Evolutionary conservation across 2,797 vertebrate species (phyloP), one percentile per base, ranked within the genome.

Genomic region (Pristis pectinata): DNA sequence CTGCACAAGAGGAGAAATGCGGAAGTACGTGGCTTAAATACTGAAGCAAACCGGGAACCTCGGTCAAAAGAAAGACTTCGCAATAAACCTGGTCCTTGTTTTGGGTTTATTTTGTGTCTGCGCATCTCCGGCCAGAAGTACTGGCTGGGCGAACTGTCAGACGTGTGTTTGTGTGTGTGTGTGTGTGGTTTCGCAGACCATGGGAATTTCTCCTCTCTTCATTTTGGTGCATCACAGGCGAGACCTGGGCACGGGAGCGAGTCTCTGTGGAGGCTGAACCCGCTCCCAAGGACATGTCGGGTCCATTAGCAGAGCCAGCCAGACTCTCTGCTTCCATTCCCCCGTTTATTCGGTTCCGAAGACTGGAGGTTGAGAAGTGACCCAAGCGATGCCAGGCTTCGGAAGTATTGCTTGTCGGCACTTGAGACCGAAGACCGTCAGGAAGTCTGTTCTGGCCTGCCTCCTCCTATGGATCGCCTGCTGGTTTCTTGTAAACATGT

Each of bases 401-500:
- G 34, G 70, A 37, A 53, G 9, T 15, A 24, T 15, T 3, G 27
- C 24, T 1, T 72, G 49, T 34, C 70, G 92, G 64, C 92, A 74
- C 1, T 9, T 76, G 3, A 74, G 67, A 53, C 27, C 97, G 95
- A 96, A 96, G 96, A 95, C 97, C 94, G 97, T 97, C 94, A 96
- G 97, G 27, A 97, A 97, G 72, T 96, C 98, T 95, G 97, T 97
- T 17, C 96, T 98, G 94, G 95, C 97, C 7, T 97, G 98, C 56
- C 96, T 97, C 74, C 96, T 98, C 85, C 97, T 98, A 94, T 98
- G 98, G 98, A 96, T 98, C 8, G 98, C 96, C 76, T 97, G 98
- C 96, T 98, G 98, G 98, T 94, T 98, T 94, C 95, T 98, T 95
- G 96, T 97, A 95, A 96, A 96, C 95, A 95, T 95, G 11, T 97